Evolutionary conservation across 2,113 vertebrate species (phyloP).

Genomic region (Actinemys pallida): DNA sequence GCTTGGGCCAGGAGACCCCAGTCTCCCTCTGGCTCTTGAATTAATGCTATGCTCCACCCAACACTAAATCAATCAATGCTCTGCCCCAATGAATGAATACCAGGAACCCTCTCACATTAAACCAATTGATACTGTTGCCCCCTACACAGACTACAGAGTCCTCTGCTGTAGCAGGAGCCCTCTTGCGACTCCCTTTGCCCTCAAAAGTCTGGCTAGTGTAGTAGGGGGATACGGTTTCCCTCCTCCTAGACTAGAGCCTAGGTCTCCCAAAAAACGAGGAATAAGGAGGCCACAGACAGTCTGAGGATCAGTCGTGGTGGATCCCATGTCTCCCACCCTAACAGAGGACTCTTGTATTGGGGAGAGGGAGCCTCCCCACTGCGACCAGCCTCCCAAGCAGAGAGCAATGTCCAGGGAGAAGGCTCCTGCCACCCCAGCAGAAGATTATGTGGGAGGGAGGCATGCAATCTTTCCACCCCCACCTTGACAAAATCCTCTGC

Average conservation of each 20-base stretch:
- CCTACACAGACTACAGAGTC: not conserved
- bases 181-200: not conserved
- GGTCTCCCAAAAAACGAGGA: rapidly evolving
- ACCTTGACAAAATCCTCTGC: not conserved
- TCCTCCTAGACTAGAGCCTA: not conserved
- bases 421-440: not conserved
- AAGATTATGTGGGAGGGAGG: not conserved
- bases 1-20: not conserved
- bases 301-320: not conserved
- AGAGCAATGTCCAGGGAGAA: not conserved
- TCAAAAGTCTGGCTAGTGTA: not conserved
- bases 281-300: rapidly evolving
- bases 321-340: not conserved
- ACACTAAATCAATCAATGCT: not conserved
- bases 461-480: not conserved
- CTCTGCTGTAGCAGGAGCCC: not conserved
- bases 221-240: rapidly evolving
- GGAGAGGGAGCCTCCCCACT: not conserved
- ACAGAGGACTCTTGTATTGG: not conserved
- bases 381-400: not conserved
- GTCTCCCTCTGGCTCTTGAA: not conserved
- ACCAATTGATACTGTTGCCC: not conserved
- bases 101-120: not conserved
- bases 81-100: not conserved
- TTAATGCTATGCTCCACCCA: not conserved